Conservation (phyloP, 2,888 invertebrate genomes). For the Meta bourneti region DNA sequence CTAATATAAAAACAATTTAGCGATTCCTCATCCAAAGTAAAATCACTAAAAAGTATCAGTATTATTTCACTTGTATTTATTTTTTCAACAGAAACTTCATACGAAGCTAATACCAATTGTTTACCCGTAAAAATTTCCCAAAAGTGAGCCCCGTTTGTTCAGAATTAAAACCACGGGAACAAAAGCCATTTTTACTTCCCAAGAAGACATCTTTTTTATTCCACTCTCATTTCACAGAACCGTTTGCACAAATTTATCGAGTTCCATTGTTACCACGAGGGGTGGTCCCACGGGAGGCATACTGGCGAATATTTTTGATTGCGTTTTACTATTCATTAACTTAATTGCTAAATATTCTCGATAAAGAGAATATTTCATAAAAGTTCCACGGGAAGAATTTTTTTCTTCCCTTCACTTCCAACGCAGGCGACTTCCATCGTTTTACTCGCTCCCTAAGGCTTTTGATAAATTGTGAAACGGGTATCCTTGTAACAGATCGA, state of each 20-base stretch:
- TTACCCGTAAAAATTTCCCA: constrained; percentile 12
- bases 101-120: constrained; percentile 19
- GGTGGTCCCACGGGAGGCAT: constrained; percentile 45
- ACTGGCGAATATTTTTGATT: constrained; percentile 69
- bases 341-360: constrained; percentile 75
- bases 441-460: constrained; percentile 65
- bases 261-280: constrained; percentile 44
- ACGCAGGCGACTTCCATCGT: background rate
- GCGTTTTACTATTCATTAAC: constrained; percentile 73
- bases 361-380: constrained; percentile 75
- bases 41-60: too few species aligned
- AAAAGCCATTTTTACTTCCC: constrained; percentile 54
- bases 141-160: constrained; percentile 29
- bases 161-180: constrained; percentile 54
- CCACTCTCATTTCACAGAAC: constrained; percentile 35
- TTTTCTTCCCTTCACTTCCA: constrained; percentile 38
- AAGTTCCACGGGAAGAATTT: constrained; percentile 44
- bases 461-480: constrained; percentile 74
- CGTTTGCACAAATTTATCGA: constrained; percentile 69
- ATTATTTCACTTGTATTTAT: background rate
- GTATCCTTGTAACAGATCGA: constrained; percentile 72
- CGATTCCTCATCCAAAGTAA: too few species aligned
- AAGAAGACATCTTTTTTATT: constrained; percentile 40
- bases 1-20: too few species aligned
- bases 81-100: background rate